Percentiles rank a stretch among this genome's conserved stretches.
phyloP scores from a whole-genome alignment of 2,888 invertebrate genomes.

The Alloscopus bannaensis region DNA sequence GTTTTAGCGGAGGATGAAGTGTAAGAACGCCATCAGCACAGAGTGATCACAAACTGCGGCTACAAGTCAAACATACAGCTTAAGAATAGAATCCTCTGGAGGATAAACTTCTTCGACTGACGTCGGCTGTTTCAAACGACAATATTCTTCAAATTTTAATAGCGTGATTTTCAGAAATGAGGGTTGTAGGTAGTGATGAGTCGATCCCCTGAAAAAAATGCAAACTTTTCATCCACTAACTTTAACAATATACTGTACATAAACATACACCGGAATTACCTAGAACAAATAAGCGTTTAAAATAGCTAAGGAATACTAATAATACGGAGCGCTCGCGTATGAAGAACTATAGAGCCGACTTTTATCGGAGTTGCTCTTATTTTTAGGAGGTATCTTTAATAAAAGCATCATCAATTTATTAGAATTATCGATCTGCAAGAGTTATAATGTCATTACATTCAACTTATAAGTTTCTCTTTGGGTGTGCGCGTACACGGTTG shows the following conservation, averaged over 20 bases:
- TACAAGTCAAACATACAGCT: background rate
- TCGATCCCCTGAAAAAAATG: background rate
- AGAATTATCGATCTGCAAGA: slow-evolving; percentile 37
- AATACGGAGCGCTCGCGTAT: background rate
- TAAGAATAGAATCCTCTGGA: background rate
- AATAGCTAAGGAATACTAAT: background rate
- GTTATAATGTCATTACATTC: slow-evolving; percentile 19
- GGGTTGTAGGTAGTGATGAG: background rate
- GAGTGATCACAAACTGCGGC: background rate
- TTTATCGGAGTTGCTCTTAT: background rate
- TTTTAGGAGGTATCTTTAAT: background rate
- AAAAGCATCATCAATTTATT: slow-evolving; percentile 48
- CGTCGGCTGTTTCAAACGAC: too few relatives aligned
- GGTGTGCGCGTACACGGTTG: too few relatives aligned
- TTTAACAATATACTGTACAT: too few relatives aligned
- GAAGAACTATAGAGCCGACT: background rate
- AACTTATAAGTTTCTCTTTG: too few relatives aligned
- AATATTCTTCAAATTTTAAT: slow-evolving; percentile 22
- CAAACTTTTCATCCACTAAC: too few relatives aligned
- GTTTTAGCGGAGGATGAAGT: too few relatives aligned
- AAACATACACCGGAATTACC: background rate
- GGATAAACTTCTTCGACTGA: too few relatives aligned
- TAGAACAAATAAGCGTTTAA: background rate
- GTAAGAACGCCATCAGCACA: background rate
- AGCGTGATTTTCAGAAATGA: slow-evolving; percentile 5